Percentiles rank a stretch among this genome's conserved stretches.
Conservation (phyloP, 2,113 vertebrate genomes). For the Pontoporia blainvillei region DNA sequence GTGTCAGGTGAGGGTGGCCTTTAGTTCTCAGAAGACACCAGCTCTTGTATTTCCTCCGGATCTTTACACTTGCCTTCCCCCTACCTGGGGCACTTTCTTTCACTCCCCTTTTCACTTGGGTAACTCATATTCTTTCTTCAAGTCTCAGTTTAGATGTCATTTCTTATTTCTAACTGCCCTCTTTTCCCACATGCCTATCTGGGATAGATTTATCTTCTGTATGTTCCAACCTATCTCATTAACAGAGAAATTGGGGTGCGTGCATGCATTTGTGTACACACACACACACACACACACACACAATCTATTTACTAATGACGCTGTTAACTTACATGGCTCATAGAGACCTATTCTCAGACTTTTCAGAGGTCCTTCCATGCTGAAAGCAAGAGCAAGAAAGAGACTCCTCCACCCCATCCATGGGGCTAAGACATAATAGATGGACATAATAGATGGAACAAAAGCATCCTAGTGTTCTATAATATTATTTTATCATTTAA, state of each 20-base stretch:
- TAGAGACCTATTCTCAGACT: not conserved
- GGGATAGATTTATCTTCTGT: not conserved
- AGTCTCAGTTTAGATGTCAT: not conserved
- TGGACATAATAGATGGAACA: not conserved
- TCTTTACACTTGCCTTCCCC: not conserved
- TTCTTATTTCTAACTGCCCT: not conserved
- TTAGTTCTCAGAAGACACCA: not conserved
- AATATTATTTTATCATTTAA: not conserved
- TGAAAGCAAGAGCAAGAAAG: not conserved
- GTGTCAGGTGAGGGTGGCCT: not conserved
- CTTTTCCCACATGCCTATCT: not conserved
- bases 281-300: not conserved
- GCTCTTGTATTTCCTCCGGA: not conserved
- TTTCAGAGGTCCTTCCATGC: not conserved
- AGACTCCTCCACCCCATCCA: accelerated
- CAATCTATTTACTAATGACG: not conserved
- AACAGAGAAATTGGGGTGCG: not conserved
- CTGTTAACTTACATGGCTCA: not conserved
- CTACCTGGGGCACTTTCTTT: not conserved
- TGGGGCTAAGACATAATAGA: not conserved
- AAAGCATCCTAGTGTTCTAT: not conserved
- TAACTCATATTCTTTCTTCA: not conserved
- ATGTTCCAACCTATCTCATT: not conserved
- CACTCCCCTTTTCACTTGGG: not conserved
- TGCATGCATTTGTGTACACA: accelerated